These are phyloP conservation scores for Morelia viridis DNA, from an alignment of 2,797 vertebrate species.

Conservation along the genomic window DNA sequence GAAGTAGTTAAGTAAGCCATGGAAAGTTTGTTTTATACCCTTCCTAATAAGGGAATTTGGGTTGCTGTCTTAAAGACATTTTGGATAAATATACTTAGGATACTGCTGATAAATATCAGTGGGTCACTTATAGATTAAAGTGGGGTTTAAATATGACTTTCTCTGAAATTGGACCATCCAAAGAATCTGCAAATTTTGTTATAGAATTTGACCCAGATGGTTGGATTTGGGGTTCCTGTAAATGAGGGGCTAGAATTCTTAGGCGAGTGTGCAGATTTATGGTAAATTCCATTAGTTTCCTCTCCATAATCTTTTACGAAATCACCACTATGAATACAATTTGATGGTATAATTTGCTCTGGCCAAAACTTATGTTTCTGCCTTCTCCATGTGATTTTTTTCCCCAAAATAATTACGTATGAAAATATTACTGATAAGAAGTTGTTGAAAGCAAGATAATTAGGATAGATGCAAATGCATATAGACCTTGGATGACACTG, in stretches of 20 bases:
- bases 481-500: neutral
- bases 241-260: neutral
- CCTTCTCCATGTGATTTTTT: neutral
- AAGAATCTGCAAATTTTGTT: neutral
- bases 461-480: neutral
- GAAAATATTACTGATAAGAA: neutral
- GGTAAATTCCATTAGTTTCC: neutral
- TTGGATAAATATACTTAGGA: neutral
- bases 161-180: neutral
- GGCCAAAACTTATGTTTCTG: neutral
- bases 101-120: neutral
- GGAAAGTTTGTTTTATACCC: neutral
- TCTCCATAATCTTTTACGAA: neutral
- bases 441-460: neutral
- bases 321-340: neutral
- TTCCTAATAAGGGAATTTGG: neutral
- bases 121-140: neutral
- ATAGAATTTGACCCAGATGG: neutral
- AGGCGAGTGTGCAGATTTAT: neutral
- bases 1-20: neutral
- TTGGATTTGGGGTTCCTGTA: neutral
- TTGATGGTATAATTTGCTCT: neutral
- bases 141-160: conserved; percentile 24
- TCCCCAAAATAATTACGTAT: neutral
- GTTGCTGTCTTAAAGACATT: neutral